Percentiles rank a stretch among this genome's conserved stretches.
Conservation (phyloP, 2,113 vertebrate species). For the Xiphorhynchus elegans region DNA sequence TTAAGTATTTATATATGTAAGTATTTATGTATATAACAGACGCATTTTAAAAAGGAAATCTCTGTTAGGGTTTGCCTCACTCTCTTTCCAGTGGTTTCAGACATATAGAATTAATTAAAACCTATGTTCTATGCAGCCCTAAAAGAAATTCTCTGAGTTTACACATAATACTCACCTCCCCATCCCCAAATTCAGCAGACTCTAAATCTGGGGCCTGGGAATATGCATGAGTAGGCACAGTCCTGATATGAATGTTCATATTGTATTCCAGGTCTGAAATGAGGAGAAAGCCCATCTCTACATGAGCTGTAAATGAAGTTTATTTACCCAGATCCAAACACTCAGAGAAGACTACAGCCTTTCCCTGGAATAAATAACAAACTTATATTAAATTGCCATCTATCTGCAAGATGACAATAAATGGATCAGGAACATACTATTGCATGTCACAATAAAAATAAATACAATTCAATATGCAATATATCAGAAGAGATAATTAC, state of each 20-base stretch:
- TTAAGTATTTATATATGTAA: too few relatives aligned
- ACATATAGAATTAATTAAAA: neutral
- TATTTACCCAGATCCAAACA: neutral
- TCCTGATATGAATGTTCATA: neutral
- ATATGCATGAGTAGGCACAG: neutral
- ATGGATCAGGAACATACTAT: neutral
- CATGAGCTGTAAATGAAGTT: neutral
- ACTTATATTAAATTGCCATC: neutral
- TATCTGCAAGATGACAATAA: conserved; percentile 12
- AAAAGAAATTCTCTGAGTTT: neutral
- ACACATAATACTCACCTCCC: neutral
- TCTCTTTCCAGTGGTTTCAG: neutral
- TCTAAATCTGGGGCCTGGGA: neutral
- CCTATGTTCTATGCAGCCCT: neutral
- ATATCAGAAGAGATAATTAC: conserved; percentile 34
- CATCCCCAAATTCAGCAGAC: neutral
- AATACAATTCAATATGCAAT: conserved; percentile 40
- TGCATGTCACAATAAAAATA: conserved; percentile 17
- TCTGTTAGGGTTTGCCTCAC: neutral
- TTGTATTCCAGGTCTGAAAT: neutral
- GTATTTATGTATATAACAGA: rapidly evolving
- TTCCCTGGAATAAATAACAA: neutral
- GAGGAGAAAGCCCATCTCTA: neutral
- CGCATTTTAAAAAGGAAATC: neutral
- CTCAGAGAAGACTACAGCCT: neutral